phyloP scores from a whole-genome alignment of 2,797 vertebrate genomes.

The Sebastolobus altivelis region DNA sequence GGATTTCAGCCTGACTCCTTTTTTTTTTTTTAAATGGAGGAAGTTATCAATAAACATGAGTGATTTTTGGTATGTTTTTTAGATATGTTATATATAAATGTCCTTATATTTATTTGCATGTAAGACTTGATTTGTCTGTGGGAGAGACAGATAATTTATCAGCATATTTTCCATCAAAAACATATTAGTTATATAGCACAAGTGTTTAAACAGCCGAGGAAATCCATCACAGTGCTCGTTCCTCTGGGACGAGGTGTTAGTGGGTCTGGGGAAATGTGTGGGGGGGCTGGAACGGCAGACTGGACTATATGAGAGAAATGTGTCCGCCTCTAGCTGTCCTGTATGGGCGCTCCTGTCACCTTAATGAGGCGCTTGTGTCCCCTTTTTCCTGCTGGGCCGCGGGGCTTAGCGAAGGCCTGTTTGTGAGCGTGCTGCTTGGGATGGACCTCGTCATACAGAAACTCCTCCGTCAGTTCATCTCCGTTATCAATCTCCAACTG shows the following conservation, averaged over 20 bases:
- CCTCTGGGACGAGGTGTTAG: conserved; percentile 16
- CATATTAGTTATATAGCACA: conserved; percentile 23
- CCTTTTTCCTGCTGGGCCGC: conserved; percentile 95
- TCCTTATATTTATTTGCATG: conserved; percentile 13
- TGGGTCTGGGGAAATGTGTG: conserved; percentile 16
- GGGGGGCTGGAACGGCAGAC: conserved; percentile 30
- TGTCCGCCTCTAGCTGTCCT: conserved; percentile 86
- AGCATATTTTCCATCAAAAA: conserved; percentile 43
- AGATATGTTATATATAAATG: not conserved
- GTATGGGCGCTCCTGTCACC: conserved; percentile 87
- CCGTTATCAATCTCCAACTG: conserved; percentile 96
- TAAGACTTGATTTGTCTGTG: conserved; percentile 17
- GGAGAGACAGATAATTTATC: conserved; percentile 18
- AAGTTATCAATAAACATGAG: not conserved
- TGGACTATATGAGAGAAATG: not conserved
- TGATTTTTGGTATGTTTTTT: not conserved
- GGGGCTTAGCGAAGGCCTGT: conserved; percentile 97
- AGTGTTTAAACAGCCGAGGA: conserved; percentile 48
- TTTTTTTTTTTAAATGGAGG: conserved; percentile 1
- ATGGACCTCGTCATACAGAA: conserved; percentile 97
- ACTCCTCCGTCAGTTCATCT: conserved; percentile 93
- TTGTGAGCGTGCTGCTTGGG: conserved; percentile 96
- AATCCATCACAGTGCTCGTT: conserved; percentile 24
- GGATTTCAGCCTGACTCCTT: conserved; percentile 3
- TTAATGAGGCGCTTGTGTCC: conserved; percentile 98